Base-by-base conservation (phyloP, 2,797 vertebrate genomes). In the Acipenser oxyrinchus region DNA sequence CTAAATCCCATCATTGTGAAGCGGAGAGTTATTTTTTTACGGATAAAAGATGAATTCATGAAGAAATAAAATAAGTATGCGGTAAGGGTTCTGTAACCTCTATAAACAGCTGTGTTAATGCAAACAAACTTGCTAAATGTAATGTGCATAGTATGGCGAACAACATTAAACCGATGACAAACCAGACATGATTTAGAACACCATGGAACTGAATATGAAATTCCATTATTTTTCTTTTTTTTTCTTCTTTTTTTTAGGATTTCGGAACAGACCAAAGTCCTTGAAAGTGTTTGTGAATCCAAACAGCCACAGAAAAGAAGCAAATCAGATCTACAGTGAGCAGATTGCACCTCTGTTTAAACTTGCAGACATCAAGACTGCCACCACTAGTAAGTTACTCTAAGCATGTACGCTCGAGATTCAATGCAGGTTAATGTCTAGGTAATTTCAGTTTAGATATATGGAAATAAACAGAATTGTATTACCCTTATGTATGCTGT, bases 271-370 rank as follows among this genome's bases (percentile, higher is more conserved):
- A 71, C 96, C 95, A 63, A 93, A 86, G 76, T 89, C 82, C 37
- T 77, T 98, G 51, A 97, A 96, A 83, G 89, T 99, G 51, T 89
- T 98, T 68, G 89, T 99, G 73, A 99, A 99, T 81, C 94, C 96
- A 23, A 84, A 78, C 74, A 96, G 96, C 77, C 94, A 97, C 80
- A 94, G 86, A 79, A 95, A 89, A 79, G 93, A 97, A 82, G 93
- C 95, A 0, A 72, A 86, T 15, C 84, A 84, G 61, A 71, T 96
- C 83, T 99, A 96, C 85, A 82, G 86, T 69, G 90, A 93, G 9
- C 86, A 93, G 48, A 93, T 98, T 65, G 93, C 91, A 49, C 95
- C 96, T 10, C 91, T 98, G 66, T 92, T 98, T 81, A 96, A 93
- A 78, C 91, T 96, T 68, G 93, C 94, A 12, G 93, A 91, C 75